phyloP scores from a whole-genome alignment of 2,113 vertebrate genomes.

The Vombatus ursinus region DNA sequence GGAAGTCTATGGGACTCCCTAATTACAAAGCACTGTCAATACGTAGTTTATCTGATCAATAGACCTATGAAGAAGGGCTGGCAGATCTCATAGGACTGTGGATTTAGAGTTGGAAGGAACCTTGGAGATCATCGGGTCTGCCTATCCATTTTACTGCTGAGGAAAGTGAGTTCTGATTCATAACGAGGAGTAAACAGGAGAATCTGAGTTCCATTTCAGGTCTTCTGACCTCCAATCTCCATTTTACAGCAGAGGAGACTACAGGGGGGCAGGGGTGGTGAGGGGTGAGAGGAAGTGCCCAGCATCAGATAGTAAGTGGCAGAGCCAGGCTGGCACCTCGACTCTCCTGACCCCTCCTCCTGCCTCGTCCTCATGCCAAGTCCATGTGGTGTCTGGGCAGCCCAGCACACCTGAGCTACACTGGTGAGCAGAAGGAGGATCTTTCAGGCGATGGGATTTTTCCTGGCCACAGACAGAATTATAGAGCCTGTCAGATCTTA shows the following conservation, averaged over 20 bases:
- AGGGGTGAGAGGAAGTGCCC: not conserved
- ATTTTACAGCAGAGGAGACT: not conserved
- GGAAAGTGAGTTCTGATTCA: not conserved
- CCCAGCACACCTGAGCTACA: not conserved
- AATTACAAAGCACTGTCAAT: not conserved
- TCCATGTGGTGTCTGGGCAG: not conserved
- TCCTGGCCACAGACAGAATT: conserved; percentile 47
- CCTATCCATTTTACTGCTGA: not conserved
- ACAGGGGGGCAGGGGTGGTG: not conserved
- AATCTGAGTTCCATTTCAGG: not conserved
- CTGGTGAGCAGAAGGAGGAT: not conserved
- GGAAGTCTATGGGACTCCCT: not conserved
- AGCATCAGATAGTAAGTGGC: not conserved
- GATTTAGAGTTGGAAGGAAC: not conserved
- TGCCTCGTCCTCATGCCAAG: fast-evolving
- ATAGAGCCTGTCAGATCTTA: conserved; percentile 46
- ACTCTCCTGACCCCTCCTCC: not conserved
- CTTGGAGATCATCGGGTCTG: not conserved
- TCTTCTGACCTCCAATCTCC: not conserved
- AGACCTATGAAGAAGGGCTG: not conserved
- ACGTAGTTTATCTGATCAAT: not conserved
- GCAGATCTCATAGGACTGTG: not conserved
- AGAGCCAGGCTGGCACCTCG: not conserved
- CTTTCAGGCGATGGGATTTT: fast-evolving
- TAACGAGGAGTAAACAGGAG: not conserved